Evolutionary conservation across 1,140 invertebrate genomes (phyloP).

Genomic region (Ruditapes philippinarum): DNA sequence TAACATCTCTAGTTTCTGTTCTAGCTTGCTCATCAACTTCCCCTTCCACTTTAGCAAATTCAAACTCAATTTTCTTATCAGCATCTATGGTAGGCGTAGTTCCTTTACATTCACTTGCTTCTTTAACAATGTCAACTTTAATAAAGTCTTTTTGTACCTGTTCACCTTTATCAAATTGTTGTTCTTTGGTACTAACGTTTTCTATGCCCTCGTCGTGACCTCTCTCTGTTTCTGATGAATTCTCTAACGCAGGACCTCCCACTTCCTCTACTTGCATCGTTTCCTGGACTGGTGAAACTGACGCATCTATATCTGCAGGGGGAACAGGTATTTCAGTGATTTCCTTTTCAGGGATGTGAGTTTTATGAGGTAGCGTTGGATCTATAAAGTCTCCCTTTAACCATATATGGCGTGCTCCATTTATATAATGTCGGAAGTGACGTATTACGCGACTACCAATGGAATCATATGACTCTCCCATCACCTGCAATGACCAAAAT

Average conservation of each 20-base stretch:
- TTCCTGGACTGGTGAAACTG: background rate
- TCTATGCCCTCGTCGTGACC: background rate
- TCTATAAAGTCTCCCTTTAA: conserved; percentile 81
- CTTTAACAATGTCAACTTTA: background rate
- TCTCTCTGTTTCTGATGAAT: background rate
- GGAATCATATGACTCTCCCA: conserved; percentile 84
- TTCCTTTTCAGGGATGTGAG: background rate
- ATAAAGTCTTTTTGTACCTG: conserved; percentile 35
- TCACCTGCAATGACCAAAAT: conserved; percentile 84
- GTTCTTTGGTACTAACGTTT: background rate
- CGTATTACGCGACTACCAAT: conserved; percentile 83
- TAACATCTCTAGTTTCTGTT: background rate
- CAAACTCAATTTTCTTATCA: background rate
- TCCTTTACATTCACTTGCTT: background rate
- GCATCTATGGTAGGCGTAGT: background rate
- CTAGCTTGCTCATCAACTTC: background rate
- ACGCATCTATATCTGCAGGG: background rate
- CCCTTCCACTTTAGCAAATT: background rate
- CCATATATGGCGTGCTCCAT: conserved; percentile 81
- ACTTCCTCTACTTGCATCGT: background rate
- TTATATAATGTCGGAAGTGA: conserved; percentile 84
- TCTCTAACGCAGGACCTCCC: background rate
- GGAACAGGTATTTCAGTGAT: background rate
- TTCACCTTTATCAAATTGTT: background rate
- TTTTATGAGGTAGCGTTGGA: conserved; percentile 59